Percentiles rank a stretch among this genome's conserved stretches.
phyloP scores from a whole-genome alignment of 1,140 invertebrate species.

The Cotesia glomerata region DNA sequence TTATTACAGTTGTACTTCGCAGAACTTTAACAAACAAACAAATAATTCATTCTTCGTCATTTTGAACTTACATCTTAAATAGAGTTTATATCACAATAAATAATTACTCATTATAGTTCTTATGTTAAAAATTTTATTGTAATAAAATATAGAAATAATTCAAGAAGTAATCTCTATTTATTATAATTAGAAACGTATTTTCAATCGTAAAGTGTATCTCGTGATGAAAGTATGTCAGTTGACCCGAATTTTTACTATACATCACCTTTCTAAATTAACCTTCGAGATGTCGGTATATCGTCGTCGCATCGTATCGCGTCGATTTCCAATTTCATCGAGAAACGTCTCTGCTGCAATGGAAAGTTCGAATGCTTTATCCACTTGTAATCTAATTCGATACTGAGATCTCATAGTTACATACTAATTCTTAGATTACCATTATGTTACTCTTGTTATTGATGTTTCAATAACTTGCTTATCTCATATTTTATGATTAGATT shows the following conservation, averaged over 20 bases:
- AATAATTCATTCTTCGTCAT: not conserved
- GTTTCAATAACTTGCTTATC: too few relatives aligned
- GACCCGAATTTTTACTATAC: constrained; percentile 41
- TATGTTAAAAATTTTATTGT: not conserved
- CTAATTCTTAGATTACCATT: not conserved
- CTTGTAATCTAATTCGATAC: not conserved
- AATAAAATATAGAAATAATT: not conserved
- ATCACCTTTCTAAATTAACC: constrained; percentile 48
- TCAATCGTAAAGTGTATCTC: constrained; percentile 13
- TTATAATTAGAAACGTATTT: constrained; percentile 9
- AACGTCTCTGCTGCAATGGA: constrained; percentile 7
- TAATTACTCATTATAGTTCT: not conserved
- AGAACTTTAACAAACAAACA: constrained; percentile 10
- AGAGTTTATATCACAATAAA: too few relatives aligned
- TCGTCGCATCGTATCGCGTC: constrained; percentile 26
- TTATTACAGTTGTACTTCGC: constrained; percentile 36
- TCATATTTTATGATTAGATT: too few relatives aligned
- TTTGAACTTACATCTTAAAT: not conserved
- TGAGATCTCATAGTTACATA: not conserved
- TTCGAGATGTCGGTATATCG: constrained; percentile 23
- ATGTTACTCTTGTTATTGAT: not conserved
- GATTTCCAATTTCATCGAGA: constrained; percentile 32
- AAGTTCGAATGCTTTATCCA: not conserved
- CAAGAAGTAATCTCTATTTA: not conserved
- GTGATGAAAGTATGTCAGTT: constrained; percentile 23